Base-by-base conservation (phyloP, 2,888 invertebrate species). In the Adelognathus sp. region DNA sequence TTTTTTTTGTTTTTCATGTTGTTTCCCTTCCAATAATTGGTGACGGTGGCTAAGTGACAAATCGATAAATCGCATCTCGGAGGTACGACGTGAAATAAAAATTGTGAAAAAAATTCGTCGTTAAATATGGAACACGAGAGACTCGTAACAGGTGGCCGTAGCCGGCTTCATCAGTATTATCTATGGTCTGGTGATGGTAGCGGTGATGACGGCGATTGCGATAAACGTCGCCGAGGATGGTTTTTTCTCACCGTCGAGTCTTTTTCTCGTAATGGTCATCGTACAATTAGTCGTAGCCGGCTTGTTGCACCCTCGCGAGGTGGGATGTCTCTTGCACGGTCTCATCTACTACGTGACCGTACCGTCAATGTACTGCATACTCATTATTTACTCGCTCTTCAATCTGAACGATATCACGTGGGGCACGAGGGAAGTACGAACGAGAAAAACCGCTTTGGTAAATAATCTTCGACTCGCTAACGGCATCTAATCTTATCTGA, bases 341-440 rank as follows among this genome's bases (percentile, higher is more conserved):
- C 7, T 89, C 80, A 91, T 94, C 3, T 95, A 94, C 89, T 94
- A 94, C 88, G 88, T 94, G 72, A 92, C 93, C 70, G 93, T 95
- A 67, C 94, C 94, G 0, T 93, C 93, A 71, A 94, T 94, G 92
- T 94, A 94, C 84, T 91, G 94, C 79, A 88, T 94, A 80, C 92
- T 95, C 70, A 93, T 94, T 80, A 92, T 95, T 50, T 94, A 94
- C 87, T 93, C 94, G 1, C 88, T 94, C 44, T 92, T 92, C 88
- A 95, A 95, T 88, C 88, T 95, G 83, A 93, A 94, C 87, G 92
- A 94, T 74, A 93, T 95, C 69, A 92, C 93, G 5, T 94, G 94
- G 94, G 94, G 94, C 78, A 94, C 94, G 4, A 88, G 94, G 79
- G 94, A 94, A 87, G 92, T 93, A 7, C 90, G 88, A 5, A 14